Conservation (phyloP, 2,797 vertebrate species). For the Monodelphis domestica region DNA sequence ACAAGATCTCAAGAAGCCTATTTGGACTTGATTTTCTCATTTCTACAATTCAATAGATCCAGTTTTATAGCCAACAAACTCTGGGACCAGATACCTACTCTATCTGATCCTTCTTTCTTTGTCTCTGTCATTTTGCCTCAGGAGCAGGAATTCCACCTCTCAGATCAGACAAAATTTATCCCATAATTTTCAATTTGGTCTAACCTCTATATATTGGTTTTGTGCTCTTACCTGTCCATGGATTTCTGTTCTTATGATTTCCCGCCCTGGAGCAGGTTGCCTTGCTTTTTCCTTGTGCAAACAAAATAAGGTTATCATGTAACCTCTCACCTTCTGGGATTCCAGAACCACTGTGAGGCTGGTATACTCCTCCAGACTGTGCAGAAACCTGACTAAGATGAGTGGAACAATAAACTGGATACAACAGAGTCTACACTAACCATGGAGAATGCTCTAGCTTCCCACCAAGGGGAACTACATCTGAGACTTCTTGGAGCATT, state of each 20-base stretch:
- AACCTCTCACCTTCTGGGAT: slow-evolving; percentile 50
- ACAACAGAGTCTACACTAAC: slow-evolving; percentile 27
- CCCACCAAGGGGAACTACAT: slow-evolving; percentile 11
- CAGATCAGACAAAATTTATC: neutral
- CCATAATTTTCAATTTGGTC: accelerated
- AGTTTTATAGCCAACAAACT: neutral
- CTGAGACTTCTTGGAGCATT: slow-evolving; percentile 60
- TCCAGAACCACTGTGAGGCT: slow-evolving; percentile 52
- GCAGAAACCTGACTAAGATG: slow-evolving; percentile 58
- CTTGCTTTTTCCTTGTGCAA: slow-evolving; percentile 47
- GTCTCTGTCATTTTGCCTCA: neutral
- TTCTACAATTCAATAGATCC: neutral
- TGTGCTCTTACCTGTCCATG: neutral
- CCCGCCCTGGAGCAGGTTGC: slow-evolving; percentile 32
- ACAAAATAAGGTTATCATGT: slow-evolving; percentile 61
- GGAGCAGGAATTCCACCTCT: neutral
- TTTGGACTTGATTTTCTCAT: neutral
- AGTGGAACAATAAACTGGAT: slow-evolving; percentile 18
- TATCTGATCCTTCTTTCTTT: neutral
- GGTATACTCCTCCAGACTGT: slow-evolving; percentile 47
- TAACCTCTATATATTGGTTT: neutral
- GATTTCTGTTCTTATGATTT: slow-evolving; percentile 57
- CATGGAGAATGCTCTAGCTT: slow-evolving; percentile 39
- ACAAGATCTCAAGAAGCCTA: neutral
- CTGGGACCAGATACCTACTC: neutral